phyloP scores from a whole-genome alignment of 2,113 vertebrate species.

The Chaetodon auriga region DNA sequence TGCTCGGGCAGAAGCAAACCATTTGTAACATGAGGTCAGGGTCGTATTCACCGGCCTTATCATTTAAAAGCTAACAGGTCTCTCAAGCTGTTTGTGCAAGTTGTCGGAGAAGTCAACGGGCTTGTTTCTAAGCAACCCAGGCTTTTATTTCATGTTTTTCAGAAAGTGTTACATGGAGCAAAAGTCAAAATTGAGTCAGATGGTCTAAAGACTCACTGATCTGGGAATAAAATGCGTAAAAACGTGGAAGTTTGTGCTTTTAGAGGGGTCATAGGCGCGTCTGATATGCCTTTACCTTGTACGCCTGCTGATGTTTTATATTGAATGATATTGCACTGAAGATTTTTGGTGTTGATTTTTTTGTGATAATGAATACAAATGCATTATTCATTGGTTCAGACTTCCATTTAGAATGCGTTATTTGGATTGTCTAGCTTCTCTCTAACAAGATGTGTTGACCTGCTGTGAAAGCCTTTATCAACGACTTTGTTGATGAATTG shows the following conservation, averaged over 20 bases:
- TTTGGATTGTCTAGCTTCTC: background rate
- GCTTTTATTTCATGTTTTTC: constrained; percentile 46
- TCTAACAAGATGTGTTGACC: constrained; percentile 37
- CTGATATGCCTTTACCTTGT: background rate
- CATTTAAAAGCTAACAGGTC: constrained; percentile 48
- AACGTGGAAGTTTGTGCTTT: background rate
- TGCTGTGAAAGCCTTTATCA: constrained; percentile 11
- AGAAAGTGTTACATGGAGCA: background rate
- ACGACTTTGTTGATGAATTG: constrained; percentile 19
- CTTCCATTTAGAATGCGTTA: constrained; percentile 39
- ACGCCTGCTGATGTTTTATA: background rate
- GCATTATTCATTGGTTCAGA: constrained; percentile 43
- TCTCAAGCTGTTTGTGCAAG: constrained; percentile 45
- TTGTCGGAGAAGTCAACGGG: constrained; percentile 32
- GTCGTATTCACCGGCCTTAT: constrained; percentile 16
- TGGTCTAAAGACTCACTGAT: constrained; percentile 15
- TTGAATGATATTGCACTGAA: background rate
- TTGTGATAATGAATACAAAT: constrained; percentile 19
- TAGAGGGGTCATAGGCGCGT: background rate
- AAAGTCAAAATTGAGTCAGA: constrained; percentile 12
- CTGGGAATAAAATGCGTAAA: background rate
- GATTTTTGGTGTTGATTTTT: background rate
- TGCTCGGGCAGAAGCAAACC: background rate
- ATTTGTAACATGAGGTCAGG: constrained; percentile 46
- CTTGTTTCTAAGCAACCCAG: constrained; percentile 67